Evolutionary conservation across 2,797 vertebrate species (phyloP), one percentile per base, ranked within the genome.

Genomic region (Echiichthys vipera): DNA sequence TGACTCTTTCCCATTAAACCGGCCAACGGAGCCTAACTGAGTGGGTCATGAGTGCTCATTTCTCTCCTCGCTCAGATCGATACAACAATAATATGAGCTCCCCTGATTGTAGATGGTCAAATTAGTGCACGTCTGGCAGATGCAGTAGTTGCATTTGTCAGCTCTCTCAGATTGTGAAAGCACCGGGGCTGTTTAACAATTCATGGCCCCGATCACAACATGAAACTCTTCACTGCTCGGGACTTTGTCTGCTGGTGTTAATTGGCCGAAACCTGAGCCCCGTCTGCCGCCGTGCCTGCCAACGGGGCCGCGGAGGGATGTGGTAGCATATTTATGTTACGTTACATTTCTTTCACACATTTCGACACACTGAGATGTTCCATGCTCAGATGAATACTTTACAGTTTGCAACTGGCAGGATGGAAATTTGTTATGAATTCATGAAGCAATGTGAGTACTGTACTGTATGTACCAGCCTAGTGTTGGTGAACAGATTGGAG

Each of bases 161-260:
- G 74, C 79, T 75, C 51, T 43, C 66, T 71, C 25, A 7, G 74
- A 65, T 51, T 34, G 64, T 37, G 70, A 80, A 78, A 74, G 84
- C 76, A 59, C 42, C 12, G 15, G 22, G 56, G 62, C 61, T 88
- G 74, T 87, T 91, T 88, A 91, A 90, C 86, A 91, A 88, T 91
- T 90, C 77, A 91, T 89, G 82, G 72, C 55, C 54, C 51, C 29
- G 25, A 68, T 90, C 84, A 88, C 75, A 87, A 89, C 83, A 88
- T 53, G 40, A 81, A 73, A 78, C 76, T 84, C 78, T 66, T 85
- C 81, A 74, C 71, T 46, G 68, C 67, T 64, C 8, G 0, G 39
- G 73, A 71, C 66, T 69, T 57, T 81, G 70, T 81, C 68, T 74
- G 68, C 67, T 73, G 71, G 73, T 76, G 84, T 78, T 90, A 84